Evolutionary conservation across 2,888 invertebrate species (phyloP).

Genomic region (Zootermopsis nevadensis): DNA sequence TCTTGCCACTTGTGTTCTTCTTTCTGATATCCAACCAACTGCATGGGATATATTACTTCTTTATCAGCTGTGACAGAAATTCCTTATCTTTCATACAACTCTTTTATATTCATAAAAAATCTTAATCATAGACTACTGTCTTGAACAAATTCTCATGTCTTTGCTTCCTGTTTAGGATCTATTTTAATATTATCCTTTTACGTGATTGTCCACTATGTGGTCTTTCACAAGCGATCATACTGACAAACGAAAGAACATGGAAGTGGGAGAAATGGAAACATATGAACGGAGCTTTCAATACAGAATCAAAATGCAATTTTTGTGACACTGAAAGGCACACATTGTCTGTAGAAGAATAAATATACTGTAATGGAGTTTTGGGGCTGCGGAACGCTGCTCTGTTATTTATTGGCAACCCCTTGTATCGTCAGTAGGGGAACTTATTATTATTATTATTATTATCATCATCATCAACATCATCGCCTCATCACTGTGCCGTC

Average conservation of each 20-base stretch:
- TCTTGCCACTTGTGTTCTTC: too few species aligned
- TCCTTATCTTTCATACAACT: too few species aligned
- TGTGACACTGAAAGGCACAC: background rate
- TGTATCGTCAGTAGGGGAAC: background rate
- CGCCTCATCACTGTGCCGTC: background rate
- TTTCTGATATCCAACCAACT: too few species aligned
- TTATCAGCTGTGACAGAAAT: too few species aligned
- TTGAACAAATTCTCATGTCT: too few species aligned
- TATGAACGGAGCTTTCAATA: background rate
- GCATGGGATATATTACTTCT: too few species aligned
- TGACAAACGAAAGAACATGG: background rate
- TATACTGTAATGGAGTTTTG: background rate
- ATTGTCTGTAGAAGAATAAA: background rate
- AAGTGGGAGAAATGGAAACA: background rate
- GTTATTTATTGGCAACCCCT: background rate
- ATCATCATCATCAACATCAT: background rate
- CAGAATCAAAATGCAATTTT: background rate
- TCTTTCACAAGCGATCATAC: background rate
- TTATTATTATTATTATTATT: constrained; percentile 1
- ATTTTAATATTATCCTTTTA: too few species aligned
- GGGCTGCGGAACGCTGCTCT: background rate
- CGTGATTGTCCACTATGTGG: too few species aligned
- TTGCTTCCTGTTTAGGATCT: too few species aligned
- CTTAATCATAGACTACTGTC: too few species aligned
- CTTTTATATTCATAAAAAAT: too few species aligned